These are phyloP conservation scores for Alouatta caraya DNA, from an alignment of 2,797 vertebrate genomes.

Conservation along the genomic window DNA sequence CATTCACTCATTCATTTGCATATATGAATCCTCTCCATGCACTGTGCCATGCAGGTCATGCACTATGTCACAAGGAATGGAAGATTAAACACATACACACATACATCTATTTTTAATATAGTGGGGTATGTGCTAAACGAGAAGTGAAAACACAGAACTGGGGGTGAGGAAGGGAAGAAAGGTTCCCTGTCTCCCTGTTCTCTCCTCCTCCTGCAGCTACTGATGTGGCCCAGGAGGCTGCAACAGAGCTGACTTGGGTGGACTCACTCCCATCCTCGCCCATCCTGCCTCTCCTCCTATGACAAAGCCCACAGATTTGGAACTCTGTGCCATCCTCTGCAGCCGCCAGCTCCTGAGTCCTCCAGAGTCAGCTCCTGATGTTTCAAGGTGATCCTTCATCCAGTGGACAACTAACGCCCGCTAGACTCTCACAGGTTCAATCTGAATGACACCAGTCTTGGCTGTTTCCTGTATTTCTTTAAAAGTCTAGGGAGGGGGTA, in stretches of 20 bases:
- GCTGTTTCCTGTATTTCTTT: neutral
- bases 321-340: neutral
- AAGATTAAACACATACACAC: neutral
- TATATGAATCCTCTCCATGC: neutral
- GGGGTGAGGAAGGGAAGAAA: neutral
- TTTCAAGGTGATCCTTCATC: neutral
- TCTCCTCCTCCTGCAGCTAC: too few species aligned
- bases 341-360: neutral
- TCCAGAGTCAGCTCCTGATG: neutral
- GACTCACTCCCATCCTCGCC: neutral
- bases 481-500: neutral
- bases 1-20: neutral
- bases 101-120: neutral
- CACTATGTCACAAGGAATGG: neutral
- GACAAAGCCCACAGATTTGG: neutral
- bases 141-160: neutral
- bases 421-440: neutral
- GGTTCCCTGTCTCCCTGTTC: neutral
- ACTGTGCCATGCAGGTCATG: rapidly evolving
- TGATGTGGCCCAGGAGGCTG: neutral
- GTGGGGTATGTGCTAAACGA: neutral
- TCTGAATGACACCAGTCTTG: neutral
- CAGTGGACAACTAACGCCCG: rapidly evolving
- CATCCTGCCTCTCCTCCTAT: too few species aligned
- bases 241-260: rapidly evolving